Conservation (phyloP, 1,140 invertebrate genomes). For the Brachionus calyciflorus region DNA sequence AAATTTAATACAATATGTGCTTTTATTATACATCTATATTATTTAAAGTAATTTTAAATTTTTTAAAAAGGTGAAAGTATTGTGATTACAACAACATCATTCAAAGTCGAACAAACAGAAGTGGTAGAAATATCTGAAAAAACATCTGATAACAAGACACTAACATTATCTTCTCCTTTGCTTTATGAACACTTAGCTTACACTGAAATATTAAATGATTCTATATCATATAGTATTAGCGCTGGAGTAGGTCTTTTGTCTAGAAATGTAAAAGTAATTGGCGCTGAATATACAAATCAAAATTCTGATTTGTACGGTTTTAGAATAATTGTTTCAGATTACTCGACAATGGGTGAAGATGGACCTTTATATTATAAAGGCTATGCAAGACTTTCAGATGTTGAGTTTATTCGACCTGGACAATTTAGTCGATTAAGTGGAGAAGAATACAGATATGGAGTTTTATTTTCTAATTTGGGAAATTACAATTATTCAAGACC, state of each 20-base stretch:
- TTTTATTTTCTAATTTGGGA: constrained; percentile 16
- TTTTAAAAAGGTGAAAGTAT: constrained; percentile 52
- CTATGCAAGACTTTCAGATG: constrained; percentile 33
- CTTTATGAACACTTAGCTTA: constrained; percentile 12
- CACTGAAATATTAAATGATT: not conserved
- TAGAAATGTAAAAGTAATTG: constrained; percentile 55
- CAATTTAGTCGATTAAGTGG: constrained; percentile 5
- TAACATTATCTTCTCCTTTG: not conserved
- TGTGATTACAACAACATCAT: constrained; percentile 23
- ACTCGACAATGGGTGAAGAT: not conserved
- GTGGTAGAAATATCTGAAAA: constrained; percentile 34
- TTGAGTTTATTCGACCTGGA: not conserved
- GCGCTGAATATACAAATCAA: constrained; percentile 52
- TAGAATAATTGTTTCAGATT: constrained; percentile 52
- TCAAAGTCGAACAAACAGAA: constrained; percentile 16
- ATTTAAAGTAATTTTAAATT: too few relatives aligned
- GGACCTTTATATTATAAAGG: constrained; percentile 15
- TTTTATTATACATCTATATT: too few relatives aligned
- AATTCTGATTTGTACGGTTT: constrained; percentile 55
- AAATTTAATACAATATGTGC: too few relatives aligned
- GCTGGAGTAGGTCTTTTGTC: constrained; percentile 57
- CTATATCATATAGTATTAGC: constrained; percentile 48
- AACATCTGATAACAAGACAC: not conserved
- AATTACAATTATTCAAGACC: constrained; percentile 47
- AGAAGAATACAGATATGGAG: constrained; percentile 23